Conservation (phyloP, 2,797 vertebrate genomes). For the Sebastes kiyomatsui region DNA sequence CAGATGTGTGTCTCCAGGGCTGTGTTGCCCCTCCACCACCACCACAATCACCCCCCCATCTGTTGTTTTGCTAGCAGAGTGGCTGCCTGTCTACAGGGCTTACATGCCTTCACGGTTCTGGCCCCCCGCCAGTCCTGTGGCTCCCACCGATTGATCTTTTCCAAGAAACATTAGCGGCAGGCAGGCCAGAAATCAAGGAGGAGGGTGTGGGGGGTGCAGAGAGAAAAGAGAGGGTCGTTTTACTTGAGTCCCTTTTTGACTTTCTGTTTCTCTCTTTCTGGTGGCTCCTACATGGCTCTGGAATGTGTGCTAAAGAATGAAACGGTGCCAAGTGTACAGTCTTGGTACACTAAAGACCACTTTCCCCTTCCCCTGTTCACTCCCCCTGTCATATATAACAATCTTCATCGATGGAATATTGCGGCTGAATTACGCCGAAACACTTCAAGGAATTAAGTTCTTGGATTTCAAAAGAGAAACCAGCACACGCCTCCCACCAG, state of each 20-base stretch:
- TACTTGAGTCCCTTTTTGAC: constrained; percentile 1
- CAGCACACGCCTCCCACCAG: not conserved
- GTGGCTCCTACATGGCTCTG: not conserved
- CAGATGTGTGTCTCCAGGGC: constrained; percentile 29
- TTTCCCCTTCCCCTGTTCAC: not conserved
- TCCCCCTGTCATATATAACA: not conserved
- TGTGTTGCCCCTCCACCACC: not conserved
- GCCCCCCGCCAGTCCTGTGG: constrained; percentile 38
- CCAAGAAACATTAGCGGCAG: constrained; percentile 49
- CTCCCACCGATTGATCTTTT: constrained; percentile 64
- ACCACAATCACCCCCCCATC: constrained; percentile 20
- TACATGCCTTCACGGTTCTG: constrained; percentile 41
- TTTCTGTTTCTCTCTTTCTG: not conserved
- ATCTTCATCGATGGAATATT: not conserved
- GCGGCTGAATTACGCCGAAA: not conserved
- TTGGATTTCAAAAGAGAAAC: not conserved
- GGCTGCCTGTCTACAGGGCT: constrained; percentile 20
- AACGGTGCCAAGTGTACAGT: not conserved
- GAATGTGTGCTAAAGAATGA: not conserved
- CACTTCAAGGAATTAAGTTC: not conserved
- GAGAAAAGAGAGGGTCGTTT: not conserved
- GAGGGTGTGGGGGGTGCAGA: not conserved
- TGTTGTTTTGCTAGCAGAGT: constrained; percentile 46
- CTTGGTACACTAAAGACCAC: not conserved
- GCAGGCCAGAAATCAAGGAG: constrained; percentile 38